A percentile compares a stretch with the other conserved stretches of the same genome.
phyloP scores from a whole-genome alignment of 92 coral and sea anemone genomes.

The Zoanthus sansibaricus region DNA sequence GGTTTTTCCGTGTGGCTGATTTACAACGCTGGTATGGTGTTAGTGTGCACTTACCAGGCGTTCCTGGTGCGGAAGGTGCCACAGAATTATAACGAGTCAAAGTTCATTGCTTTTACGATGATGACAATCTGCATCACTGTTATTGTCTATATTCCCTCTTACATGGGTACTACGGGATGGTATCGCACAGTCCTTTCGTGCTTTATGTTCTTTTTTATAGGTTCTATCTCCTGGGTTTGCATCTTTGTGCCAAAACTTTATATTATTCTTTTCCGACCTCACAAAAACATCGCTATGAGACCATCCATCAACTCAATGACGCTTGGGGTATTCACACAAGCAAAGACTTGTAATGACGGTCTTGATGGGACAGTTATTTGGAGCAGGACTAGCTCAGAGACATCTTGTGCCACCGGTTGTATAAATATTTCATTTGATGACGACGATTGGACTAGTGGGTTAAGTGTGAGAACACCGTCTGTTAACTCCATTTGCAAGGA shows the following conservation, averaged over 20 bases:
- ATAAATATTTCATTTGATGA: constrained; percentile 1
- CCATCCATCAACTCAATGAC: constrained; percentile 72
- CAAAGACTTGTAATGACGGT: constrained; percentile 28
- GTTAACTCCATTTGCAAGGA: not conserved
- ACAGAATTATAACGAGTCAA: constrained; percentile 87
- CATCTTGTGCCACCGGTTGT: constrained; percentile 8
- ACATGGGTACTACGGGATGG: constrained; percentile 75
- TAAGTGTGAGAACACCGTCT: not conserved
- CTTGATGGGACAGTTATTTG: constrained; percentile 41
- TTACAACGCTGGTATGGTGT: constrained; percentile 79
- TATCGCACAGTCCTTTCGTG: constrained; percentile 70
- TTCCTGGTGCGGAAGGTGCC: constrained; percentile 88
- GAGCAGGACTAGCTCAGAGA: constrained; percentile 26
- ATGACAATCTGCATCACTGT: constrained; percentile 78
- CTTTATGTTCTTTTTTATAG: constrained; percentile 70
- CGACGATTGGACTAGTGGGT: not conserved
- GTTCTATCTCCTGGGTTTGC: constrained; percentile 69
- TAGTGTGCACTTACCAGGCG: constrained; percentile 87
- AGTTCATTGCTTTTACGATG: constrained; percentile 86
- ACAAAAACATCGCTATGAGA: constrained; percentile 76
- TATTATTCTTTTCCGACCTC: constrained; percentile 71
- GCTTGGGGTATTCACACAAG: constrained; percentile 63
- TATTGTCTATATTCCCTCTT: constrained; percentile 74
- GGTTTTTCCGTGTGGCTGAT: constrained; percentile 79
- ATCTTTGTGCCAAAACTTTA: constrained; percentile 75